These are phyloP conservation scores for Crepidodera aurea DNA, from an alignment of 2,888 invertebrate genomes.

Conservation along the genomic window DNA sequence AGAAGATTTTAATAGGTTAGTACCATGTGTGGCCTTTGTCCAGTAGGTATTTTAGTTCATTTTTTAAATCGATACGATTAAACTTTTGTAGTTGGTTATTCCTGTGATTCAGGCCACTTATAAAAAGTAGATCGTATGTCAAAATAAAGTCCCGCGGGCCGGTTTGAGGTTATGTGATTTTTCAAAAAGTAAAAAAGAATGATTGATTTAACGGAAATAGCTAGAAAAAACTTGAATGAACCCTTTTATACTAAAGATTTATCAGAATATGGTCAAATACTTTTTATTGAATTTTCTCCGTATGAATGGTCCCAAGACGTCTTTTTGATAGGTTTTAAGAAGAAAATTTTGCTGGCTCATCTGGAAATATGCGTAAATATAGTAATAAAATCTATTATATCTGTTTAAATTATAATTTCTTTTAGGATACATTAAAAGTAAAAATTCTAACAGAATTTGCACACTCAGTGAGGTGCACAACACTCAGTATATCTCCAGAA, in stretches of 20 bases:
- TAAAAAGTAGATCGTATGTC: no score
- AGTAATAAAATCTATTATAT: constrained; percentile 17
- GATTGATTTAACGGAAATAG: constrained; percentile 29
- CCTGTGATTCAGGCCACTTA: no score
- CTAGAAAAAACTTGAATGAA: constrained; percentile 43
- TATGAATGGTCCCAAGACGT: constrained; percentile 73
- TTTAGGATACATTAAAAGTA: constrained; percentile 64
- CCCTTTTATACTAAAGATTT: constrained; percentile 62
- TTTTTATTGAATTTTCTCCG: constrained; percentile 68
- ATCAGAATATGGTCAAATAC: constrained; percentile 63
- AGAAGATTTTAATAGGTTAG: no score
- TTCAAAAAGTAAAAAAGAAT: neutral
- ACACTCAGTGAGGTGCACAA: constrained; percentile 65
- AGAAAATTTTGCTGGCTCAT: constrained; percentile 66
- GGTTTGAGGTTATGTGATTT: no score
- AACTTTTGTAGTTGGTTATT: no score
- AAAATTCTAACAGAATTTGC: constrained; percentile 66
- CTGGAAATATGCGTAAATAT: constrained; percentile 62
- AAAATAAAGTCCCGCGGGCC: no score
- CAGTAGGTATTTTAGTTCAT: no score
- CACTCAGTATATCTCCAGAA: constrained; percentile 69
- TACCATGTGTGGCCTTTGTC: no score
- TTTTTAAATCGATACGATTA: no score
- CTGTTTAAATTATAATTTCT: neutral
- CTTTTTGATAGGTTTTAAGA: constrained; percentile 67